A percentile compares a stretch with the other conserved stretches of the same genome.
These are phyloP conservation scores for Drosophila hydei DNA, from an alignment of 1,140 invertebrate genomes.

Conservation along the genomic window DNA sequence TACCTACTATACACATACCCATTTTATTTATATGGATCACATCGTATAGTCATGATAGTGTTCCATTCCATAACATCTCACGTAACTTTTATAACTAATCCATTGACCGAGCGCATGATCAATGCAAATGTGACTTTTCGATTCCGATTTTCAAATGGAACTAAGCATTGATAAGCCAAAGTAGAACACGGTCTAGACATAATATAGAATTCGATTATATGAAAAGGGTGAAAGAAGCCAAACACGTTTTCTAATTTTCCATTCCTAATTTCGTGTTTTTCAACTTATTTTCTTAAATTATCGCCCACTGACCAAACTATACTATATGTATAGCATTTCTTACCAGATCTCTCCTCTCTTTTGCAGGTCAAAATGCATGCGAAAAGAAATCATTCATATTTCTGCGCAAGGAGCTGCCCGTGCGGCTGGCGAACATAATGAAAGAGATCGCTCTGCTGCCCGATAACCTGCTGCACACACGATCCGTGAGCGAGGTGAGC, in stretches of 20 bases:
- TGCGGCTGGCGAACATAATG: conserved; percentile 98
- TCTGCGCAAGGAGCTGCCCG: conserved; percentile 97
- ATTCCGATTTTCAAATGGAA: neutral
- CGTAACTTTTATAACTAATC: neutral
- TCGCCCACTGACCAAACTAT: no score
- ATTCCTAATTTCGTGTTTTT: no score
- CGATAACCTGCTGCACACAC: conserved; percentile 93
- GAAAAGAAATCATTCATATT: conserved; percentile 96
- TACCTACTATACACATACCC: no score
- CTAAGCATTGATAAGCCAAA: conserved; percentile 7
- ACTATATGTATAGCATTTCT: neutral
- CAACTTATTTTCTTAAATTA: no score
- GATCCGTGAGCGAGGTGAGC: conserved; percentile 94
- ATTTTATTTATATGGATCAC: no score
- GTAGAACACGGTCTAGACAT: neutral
- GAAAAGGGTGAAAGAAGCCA: neutral
- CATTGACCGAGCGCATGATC: conserved; percentile 21
- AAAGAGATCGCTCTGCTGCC: conserved; percentile 98
- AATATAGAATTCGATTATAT: neutral
- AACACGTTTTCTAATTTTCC: no score
- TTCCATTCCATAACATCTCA: no score
- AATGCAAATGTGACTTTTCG: neutral
- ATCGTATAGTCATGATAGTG: no score
- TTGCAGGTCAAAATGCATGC: conserved; percentile 93
- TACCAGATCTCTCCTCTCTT: conserved; percentile 79